Base-by-base conservation (phyloP, 92 coral and sea anemone genomes). In the Porites evermanni region DNA sequence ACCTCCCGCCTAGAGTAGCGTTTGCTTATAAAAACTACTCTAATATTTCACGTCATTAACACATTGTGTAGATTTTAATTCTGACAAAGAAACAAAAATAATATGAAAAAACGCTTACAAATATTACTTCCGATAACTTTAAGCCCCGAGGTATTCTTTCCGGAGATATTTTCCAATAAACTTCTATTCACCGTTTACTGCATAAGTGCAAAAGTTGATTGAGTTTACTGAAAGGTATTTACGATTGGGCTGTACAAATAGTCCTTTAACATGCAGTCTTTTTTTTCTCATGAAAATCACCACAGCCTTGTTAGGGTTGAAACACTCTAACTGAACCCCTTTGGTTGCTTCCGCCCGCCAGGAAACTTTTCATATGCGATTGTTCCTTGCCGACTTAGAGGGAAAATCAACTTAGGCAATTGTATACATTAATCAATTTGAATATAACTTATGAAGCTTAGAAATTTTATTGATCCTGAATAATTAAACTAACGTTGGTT, bases 361-460 rank as follows among this genome's bases (percentile, higher is more conserved):
- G 47, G 47, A 38, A 38, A 4, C 47, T 38, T 38, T 38, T 38
- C 6, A 38, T 4, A 38, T 38, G 47, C 47, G 47, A 38, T 38
- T 38, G 47, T 38, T 38, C 5, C 7, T 68, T 23, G 72, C 38
- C 12, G 8, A 10, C 50, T 23, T 68, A 50, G 13, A 20, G 29
- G 12, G 47, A 38, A 3, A 14, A 68, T 9, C 73, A 66, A 47
- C 14, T 53, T 53, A 51, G 19, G 51, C 52, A 67, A 79, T 79
- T 79, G 84, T 38, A 79, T 21, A 53, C 38, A 13, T 67, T 38
- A 38, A 51, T 67, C 51, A 79, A 47, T 67, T 79, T 50, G 72
- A 50, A 32, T 77, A 38, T 44, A 65, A 67, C 52, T 52, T 21
- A 66, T 50, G 24, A 64, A 18, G 73, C 38, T 8, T 64, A 29